Conservation (phyloP, 2,113 vertebrate genomes). For the Scophthalmus maximus region DNA sequence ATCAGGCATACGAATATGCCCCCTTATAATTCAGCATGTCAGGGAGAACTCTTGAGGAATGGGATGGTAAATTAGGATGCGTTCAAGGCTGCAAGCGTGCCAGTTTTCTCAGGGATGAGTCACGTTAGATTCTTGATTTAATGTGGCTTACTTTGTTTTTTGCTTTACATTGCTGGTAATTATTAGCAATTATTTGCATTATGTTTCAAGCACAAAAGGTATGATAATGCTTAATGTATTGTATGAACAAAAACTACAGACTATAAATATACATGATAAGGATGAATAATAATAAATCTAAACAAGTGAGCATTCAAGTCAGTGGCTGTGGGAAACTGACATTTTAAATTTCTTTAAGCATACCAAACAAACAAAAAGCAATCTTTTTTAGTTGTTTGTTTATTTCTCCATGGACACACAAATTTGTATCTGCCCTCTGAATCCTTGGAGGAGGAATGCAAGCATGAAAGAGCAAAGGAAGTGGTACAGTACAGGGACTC, state of each 20-base stretch:
- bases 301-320: neutral
- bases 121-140: conserved; percentile 74
- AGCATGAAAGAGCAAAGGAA: no score
- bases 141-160: conserved; percentile 61
- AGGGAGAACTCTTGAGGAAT: conserved; percentile 83
- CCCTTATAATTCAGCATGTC: conserved; percentile 82
- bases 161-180: conserved; percentile 50
- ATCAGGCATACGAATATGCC: conserved; percentile 79
- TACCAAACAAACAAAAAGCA: no score
- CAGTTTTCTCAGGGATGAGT: conserved; percentile 78
- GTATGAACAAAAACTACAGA: neutral
- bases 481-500: no score
- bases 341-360: no score
- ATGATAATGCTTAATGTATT: neutral
- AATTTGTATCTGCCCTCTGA: no score
- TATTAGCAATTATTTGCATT: conserved; percentile 60
- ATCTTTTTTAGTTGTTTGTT: no score
- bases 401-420: no score
- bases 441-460: no score
- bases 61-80: conserved; percentile 80
- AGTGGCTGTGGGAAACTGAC: no score
- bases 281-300: neutral
- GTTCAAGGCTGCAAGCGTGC: conserved; percentile 77
- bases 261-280: neutral
- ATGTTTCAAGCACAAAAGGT: conserved; percentile 27